These are phyloP conservation scores for Gallinago media DNA, from an alignment of 2,113 vertebrate species.

Conservation along the genomic window DNA sequence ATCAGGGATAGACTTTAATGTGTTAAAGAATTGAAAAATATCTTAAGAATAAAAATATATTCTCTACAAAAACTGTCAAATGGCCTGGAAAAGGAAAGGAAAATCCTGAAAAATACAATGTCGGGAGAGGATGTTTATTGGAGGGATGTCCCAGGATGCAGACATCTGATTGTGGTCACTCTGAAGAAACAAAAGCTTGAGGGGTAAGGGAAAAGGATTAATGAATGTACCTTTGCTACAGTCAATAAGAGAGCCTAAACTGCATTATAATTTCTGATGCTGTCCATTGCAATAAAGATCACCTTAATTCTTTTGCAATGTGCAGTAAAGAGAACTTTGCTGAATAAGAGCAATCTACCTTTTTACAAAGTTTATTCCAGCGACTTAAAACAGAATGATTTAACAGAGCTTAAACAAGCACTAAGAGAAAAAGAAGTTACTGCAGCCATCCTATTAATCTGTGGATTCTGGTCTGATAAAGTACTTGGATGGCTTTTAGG, in stretches of 20 bases:
- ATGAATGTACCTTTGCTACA: neutral
- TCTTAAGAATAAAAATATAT: neutral
- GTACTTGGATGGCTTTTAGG: neutral
- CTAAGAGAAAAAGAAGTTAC: neutral
- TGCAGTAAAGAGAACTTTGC: neutral
- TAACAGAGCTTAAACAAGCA: neutral
- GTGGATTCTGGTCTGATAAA: neutral
- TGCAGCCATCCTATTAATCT: neutral
- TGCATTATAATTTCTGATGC: neutral
- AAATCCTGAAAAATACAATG: neutral
- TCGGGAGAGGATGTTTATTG: neutral
- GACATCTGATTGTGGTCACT: neutral
- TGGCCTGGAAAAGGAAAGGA: neutral
- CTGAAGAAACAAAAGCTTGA: neutral
- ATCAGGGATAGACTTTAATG: neutral
- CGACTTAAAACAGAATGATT: neutral
- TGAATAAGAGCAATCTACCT: neutral
- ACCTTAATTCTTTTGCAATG: neutral
- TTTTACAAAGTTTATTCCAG: neutral
- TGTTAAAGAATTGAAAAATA: neutral
- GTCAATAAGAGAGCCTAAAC: neutral
- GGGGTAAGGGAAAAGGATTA: neutral
- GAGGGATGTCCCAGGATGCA: neutral
- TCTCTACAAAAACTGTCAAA: neutral
- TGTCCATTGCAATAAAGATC: slow-evolving; percentile 1